Conservation (phyloP, 2,113 vertebrate genomes). For the Corythornis madagascariensis region DNA sequence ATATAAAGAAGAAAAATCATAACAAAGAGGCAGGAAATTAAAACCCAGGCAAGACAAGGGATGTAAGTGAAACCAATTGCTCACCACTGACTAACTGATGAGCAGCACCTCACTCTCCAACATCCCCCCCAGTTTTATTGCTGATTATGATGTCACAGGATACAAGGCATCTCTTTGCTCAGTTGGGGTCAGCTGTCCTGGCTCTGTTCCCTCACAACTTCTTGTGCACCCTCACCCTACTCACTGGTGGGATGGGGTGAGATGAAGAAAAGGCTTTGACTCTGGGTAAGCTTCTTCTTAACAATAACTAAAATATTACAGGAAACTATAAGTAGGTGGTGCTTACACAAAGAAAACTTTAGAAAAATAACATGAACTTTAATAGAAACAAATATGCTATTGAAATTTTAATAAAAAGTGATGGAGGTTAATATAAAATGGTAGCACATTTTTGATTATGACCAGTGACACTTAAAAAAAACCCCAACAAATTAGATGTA, state of each 20-base stretch:
- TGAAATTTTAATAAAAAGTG: too few relatives aligned
- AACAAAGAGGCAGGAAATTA: background rate
- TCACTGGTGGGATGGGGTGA: background rate
- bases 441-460: background rate
- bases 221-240: background rate
- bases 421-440: background rate
- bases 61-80: background rate
- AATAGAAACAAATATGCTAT: too few relatives aligned
- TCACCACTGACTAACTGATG: background rate
- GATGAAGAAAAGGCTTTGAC: background rate
- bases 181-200: background rate
- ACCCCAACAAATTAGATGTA: background rate
- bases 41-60: background rate
- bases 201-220: background rate
- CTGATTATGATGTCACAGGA: too few relatives aligned
- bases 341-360: background rate
- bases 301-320: background rate
- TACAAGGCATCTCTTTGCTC: background rate
- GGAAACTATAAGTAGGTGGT: background rate
- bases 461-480: background rate
- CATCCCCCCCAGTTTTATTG: background rate
- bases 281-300: background rate
- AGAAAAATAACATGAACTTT: too few relatives aligned
- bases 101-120: rapidly evolving
- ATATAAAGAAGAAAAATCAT: background rate